Conservation (phyloP, 2,888 invertebrate genomes). For the Andricus quercusramuli region DNA sequence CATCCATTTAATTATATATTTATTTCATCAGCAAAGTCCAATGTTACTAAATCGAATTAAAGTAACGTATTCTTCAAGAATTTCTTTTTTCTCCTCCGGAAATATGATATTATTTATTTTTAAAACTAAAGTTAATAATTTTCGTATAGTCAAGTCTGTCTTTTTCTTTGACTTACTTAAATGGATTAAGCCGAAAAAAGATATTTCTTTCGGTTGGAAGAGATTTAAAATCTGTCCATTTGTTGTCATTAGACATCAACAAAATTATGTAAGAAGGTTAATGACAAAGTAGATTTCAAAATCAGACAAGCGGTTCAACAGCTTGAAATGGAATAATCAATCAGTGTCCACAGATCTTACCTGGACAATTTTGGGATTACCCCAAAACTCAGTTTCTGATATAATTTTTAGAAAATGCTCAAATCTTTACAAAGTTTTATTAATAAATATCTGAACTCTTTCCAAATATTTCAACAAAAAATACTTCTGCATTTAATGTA, state of each 20-base stretch:
- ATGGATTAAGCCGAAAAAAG: neutral
- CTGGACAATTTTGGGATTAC: neutral
- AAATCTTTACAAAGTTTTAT: neutral
- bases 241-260: conserved; percentile 4
- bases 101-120: neutral
- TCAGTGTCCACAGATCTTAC: neutral
- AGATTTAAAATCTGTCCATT: neutral
- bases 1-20: neutral
- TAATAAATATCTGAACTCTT: neutral
- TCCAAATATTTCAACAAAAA: neutral
- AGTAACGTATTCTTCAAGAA: neutral
- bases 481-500: neutral
- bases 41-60: neutral
- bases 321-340: neutral
- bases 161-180: neutral
- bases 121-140: neutral
- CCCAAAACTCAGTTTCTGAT: neutral
- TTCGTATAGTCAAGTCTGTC: neutral
- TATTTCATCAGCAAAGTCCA: neutral
- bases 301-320: conserved; percentile 23
- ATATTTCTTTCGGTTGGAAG: neutral
- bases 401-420: neutral
- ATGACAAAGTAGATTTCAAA: conserved; percentile 3
- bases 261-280: conserved; percentile 7
- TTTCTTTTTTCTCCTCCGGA: neutral